Evolutionary conservation across 1,140 invertebrate genomes (phyloP).

Genomic region (Brachionus calyciflorus): DNA sequence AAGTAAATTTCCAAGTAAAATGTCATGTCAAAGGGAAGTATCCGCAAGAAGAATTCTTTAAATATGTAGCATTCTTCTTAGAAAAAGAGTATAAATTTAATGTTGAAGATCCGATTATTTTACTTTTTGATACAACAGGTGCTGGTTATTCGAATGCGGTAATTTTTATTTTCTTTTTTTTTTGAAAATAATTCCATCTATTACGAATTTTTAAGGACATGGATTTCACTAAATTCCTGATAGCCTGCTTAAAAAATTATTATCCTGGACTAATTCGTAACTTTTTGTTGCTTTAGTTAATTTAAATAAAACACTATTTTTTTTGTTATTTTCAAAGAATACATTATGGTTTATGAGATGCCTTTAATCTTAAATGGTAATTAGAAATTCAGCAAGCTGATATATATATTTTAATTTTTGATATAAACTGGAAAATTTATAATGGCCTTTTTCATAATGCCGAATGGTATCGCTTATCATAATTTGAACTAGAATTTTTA

Average conservation of each 20-base stretch:
- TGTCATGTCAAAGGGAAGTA: slow-evolving; percentile 66
- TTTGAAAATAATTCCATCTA: background rate
- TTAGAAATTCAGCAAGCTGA: background rate
- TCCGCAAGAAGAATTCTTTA: slow-evolving; percentile 72
- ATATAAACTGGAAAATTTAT: too few species aligned
- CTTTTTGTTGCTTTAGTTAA: too few species aligned
- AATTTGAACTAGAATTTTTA: too few species aligned
- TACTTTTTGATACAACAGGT: slow-evolving; percentile 81
- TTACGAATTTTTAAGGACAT: slow-evolving; percentile 48
- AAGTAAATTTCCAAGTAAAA: slow-evolving; percentile 49
- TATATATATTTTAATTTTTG: slow-evolving; percentile 33
- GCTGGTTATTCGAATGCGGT: slow-evolving; percentile 79
- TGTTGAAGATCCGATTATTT: slow-evolving; percentile 69
- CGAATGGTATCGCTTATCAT: too few species aligned
- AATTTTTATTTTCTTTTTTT: slow-evolving; percentile 38
- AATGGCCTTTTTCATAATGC: too few species aligned
- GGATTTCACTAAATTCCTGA: slow-evolving; percentile 66
- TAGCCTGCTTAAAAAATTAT: slow-evolving; percentile 76
- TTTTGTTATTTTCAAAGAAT: background rate
- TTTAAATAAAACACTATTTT: too few species aligned
- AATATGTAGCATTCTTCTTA: slow-evolving; percentile 79
- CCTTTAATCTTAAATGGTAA: slow-evolving; percentile 41
- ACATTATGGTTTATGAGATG: slow-evolving; percentile 23
- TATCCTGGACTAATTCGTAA: slow-evolving; percentile 67
- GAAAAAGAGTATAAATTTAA: slow-evolving; percentile 71